phyloP scores from a whole-genome alignment of 2,888 invertebrate genomes.

The Ectobius pallidus region DNA sequence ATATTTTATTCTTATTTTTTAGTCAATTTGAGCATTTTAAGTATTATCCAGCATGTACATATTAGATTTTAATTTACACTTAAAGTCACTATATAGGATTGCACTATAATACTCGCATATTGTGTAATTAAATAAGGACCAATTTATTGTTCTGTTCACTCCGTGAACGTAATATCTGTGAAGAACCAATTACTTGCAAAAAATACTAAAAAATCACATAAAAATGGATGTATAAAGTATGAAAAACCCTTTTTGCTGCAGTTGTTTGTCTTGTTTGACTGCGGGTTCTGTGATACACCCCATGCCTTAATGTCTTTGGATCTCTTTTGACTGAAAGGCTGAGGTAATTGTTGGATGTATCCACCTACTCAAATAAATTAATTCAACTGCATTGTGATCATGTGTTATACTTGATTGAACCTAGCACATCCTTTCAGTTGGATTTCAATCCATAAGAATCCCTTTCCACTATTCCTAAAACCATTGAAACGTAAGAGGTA shows the following conservation, averaged over 20 bases:
- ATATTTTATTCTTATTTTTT: background rate
- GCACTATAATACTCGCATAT: too few relatives aligned
- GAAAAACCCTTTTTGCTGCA: background rate
- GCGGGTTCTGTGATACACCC: too few relatives aligned
- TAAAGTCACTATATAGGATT: too few relatives aligned
- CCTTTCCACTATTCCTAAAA: background rate
- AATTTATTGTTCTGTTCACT: background rate
- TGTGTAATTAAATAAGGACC: too few relatives aligned
- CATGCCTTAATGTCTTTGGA: too few relatives aligned
- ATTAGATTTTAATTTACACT: too few relatives aligned
- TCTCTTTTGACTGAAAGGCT: background rate
- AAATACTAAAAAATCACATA: background rate
- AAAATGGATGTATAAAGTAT: conserved; percentile 19
- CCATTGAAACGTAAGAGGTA: too few relatives aligned
- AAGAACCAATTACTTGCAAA: background rate
- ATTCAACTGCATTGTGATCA: background rate
- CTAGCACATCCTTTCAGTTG: too few relatives aligned
- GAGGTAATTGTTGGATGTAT: background rate
- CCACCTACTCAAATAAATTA: conserved; percentile 18
- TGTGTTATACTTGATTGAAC: too few relatives aligned
- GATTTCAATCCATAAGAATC: too few relatives aligned
- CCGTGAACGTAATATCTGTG: background rate
- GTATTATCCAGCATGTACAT: too few relatives aligned
- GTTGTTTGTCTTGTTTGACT: background rate
- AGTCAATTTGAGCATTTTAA: too few relatives aligned